Base-by-base conservation (phyloP, 2,888 invertebrate species). In the Coelopa pilipes region DNA sequence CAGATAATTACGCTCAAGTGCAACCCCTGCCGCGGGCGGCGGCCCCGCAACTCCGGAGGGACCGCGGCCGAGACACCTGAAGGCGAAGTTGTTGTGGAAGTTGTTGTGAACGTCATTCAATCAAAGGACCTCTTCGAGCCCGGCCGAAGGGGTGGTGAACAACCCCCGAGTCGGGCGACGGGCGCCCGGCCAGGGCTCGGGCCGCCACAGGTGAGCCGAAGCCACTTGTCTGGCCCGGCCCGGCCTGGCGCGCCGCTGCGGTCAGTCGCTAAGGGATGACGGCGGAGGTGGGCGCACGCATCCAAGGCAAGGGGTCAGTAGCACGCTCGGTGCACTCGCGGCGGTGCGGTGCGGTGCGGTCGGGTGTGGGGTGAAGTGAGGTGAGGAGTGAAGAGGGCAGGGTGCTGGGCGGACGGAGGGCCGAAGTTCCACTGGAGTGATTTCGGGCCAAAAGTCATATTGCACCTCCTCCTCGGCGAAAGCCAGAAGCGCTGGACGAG, bases 1-100 rank as follows among this genome's bases (percentile, higher is more conserved):
- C 81, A 83, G 83, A 84, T 83, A 83, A 83, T 84, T 83, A 71
- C 80, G 79, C 80, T 78, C 80, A 84, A 53, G 68, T 74, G 74
- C 74, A 69, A 74, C 76, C 76, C 72, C 72, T 59, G 57, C 49
- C 19, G 15, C 53, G 34, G n/a, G 46, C 55, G 17, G 66, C 70
- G 15, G 10, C 50, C 24, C 50, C 50, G 66, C 50, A 10, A 50
- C 12, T 66, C 50, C 66, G 19, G 50, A 21, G 66, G 19, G 50
- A 49, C 34, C 15, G 21, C 4, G 11, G 78, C 78, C 78, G 78
- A 80, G 76, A 77, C 67, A 76, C 77, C 76, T 75, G 72, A 72
- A n/a, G n/a, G n/a, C n/a, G n/a, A n/a, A 75, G 50, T 68, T 74
- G 55, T 67, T 74, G 70, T 70, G 74, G 47, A 34, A 2, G 34